A percentile compares a stretch with the other conserved stretches of the same genome.
Evolutionary conservation across 2,888 invertebrate genomes (phyloP).

Genomic region (Lasioglossum villosulum): DNA sequence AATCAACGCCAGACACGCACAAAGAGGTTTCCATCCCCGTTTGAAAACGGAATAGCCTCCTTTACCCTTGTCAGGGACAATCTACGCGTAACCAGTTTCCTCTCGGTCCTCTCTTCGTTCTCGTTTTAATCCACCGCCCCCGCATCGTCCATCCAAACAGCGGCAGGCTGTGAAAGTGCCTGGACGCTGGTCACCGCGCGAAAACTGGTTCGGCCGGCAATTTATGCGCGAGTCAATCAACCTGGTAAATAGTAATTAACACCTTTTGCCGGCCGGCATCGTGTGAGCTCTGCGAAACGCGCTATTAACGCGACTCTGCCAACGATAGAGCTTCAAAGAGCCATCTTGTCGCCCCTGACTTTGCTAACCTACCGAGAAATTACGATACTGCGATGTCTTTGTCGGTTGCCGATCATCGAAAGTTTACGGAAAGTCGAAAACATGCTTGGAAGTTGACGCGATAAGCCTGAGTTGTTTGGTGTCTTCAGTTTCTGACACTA

Average conservation of each 20-base stretch:
- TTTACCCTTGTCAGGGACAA: slow-evolving; percentile 29
- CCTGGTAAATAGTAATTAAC: slow-evolving; percentile 73
- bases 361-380: neutral
- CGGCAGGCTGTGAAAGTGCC: slow-evolving; percentile 9
- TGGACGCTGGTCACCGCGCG: slow-evolving; percentile 33
- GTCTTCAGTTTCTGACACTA: too few relatives aligned
- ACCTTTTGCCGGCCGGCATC: slow-evolving; percentile 49
- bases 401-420: neutral
- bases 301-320: neutral
- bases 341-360: neutral
- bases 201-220: slow-evolving; percentile 70
- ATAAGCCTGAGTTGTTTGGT: neutral
- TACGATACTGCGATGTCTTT: neutral
- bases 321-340: neutral
- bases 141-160: slow-evolving; percentile 12
- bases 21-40: neutral
- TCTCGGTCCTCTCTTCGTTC: slow-evolving; percentile 49
- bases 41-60: slow-evolving; percentile 7
- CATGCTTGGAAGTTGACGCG: neutral
- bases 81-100: slow-evolving; percentile 46
- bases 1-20: neutral
- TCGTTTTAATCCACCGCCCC: slow-evolving; percentile 34
- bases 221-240: slow-evolving; percentile 72
- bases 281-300: slow-evolving; percentile 1
- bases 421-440: neutral